Conservation (phyloP, 2,113 vertebrate species). For the Saguinus imperator region DNA sequence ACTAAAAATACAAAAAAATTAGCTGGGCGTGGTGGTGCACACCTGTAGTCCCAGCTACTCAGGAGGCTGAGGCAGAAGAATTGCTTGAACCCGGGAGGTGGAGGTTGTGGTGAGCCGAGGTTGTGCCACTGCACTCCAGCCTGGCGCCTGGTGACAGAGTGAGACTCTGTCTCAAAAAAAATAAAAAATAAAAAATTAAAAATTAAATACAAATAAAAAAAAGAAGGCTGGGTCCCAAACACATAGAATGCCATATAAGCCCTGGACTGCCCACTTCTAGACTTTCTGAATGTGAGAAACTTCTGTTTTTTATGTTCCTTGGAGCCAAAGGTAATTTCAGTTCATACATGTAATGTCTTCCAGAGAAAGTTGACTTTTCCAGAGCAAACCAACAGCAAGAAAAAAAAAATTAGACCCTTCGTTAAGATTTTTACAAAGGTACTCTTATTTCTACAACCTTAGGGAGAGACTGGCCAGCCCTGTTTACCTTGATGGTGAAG, state of each 20-base stretch:
- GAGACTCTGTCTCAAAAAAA: no score
- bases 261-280: not conserved
- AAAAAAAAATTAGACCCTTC: not conserved
- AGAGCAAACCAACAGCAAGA: not conserved
- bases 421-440: not conserved
- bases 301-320: not conserved
- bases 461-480: not conserved
- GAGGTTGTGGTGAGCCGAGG: no score
- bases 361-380: not conserved
- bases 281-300: not conserved
- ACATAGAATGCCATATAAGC: not conserved
- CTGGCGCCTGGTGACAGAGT: no score
- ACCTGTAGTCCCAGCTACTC: no score
- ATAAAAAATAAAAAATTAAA: no score
- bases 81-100: no score
- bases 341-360: not conserved
- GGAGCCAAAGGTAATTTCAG: slow-evolving; percentile 30
- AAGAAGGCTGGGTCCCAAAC: not conserved
- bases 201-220: no score
- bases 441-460: not conserved
- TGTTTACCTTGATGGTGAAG: slow-evolving; percentile 82
- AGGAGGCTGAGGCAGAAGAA: no score
- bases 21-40: no score
- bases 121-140: no score
- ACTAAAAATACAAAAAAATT: no score